These are phyloP conservation scores for Apteryx mantelli DNA, from an alignment of 2,113 vertebrate species.

Conservation along the genomic window DNA sequence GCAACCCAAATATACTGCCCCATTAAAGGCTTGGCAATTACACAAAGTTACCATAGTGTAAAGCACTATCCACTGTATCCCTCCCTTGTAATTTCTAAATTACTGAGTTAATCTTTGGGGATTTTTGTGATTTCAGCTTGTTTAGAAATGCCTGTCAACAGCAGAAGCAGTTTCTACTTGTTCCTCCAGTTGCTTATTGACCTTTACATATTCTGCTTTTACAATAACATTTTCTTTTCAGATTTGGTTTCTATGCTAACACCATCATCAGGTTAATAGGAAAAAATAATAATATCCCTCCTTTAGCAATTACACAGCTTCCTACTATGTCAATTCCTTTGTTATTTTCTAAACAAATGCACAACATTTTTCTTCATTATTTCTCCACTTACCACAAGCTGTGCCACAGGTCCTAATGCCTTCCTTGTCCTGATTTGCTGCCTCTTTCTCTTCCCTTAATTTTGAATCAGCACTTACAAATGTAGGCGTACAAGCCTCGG, in stretches of 20 bases:
- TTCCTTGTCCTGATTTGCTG: background rate
- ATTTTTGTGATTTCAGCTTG: background rate
- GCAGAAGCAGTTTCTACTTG: background rate
- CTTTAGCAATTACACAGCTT: constrained; percentile 4
- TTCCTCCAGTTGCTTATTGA: constrained; percentile 8
- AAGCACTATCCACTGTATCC: background rate
- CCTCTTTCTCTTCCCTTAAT: background rate
- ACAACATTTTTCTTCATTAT: constrained; percentile 1
- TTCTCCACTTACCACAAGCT: background rate
- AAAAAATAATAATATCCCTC: constrained; percentile 19
- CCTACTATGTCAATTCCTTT: background rate
- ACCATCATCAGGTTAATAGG: background rate
- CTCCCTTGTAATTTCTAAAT: background rate
- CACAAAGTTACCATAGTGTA: background rate
- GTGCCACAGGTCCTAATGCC: background rate
- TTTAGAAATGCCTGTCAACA: constrained; percentile 27
- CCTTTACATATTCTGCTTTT: constrained; percentile 4
- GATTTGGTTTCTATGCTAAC: background rate
- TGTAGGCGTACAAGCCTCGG: background rate
- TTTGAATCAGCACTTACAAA: background rate
- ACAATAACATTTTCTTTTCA: constrained; percentile 2
- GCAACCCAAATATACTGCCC: background rate
- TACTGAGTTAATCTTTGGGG: background rate
- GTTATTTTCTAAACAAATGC: constrained; percentile 27
- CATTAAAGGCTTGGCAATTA: background rate